phyloP scores from a whole-genome alignment of 2,113 vertebrate genomes.

The Hepsetus odoe region DNA sequence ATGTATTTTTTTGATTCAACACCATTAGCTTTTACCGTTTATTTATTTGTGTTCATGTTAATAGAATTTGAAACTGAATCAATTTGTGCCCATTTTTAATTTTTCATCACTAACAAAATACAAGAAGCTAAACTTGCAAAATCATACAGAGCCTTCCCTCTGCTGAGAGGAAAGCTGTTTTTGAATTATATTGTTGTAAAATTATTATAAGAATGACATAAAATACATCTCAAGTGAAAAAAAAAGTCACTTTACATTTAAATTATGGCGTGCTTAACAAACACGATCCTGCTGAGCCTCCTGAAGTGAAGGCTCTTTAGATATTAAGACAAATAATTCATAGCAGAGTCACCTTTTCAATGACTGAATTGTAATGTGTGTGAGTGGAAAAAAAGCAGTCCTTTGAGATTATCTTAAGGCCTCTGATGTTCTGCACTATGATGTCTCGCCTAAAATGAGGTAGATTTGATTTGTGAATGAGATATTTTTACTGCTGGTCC shows the following conservation, averaged over 20 bases:
- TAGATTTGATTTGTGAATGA: not conserved
- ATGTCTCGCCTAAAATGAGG: not conserved
- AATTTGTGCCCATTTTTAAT: too few relatives aligned
- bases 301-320: not conserved
- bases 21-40: too few relatives aligned
- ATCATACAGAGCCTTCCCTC: not conserved
- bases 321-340: not conserved
- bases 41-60: too few relatives aligned
- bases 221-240: not conserved
- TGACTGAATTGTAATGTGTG: not conserved
- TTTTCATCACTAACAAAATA: too few relatives aligned
- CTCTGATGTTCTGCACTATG: not conserved
- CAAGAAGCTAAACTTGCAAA: not conserved
- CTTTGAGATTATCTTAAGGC: not conserved
- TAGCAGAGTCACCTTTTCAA: not conserved
- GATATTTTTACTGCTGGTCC: not conserved
- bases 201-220: not conserved
- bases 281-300: not conserved
- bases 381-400: not conserved
- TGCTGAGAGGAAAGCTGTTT: not conserved
- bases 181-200: not conserved
- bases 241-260: not conserved
- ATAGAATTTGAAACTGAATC: too few relatives aligned
- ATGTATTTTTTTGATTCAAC: too few relatives aligned
- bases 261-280: not conserved